These are phyloP conservation scores for Paedocypris sp. DNA, from an alignment of 2,113 vertebrate genomes.

Conservation along the genomic window DNA sequence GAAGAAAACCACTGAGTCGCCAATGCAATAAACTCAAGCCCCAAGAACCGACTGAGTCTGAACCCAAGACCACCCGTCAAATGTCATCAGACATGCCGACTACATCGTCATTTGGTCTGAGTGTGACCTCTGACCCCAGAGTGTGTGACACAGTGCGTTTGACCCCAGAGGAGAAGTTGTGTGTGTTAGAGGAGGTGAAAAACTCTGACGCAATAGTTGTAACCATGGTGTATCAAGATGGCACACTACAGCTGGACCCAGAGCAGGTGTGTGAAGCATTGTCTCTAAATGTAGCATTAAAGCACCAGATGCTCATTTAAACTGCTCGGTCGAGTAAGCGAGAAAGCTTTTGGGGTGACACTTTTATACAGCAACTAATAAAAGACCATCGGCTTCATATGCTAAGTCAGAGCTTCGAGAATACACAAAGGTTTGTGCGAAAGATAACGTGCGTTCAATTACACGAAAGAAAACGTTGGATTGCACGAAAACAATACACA, in stretches of 20 bases:
- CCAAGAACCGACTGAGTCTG: background rate
- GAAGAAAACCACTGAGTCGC: background rate
- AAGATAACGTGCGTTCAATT: no score
- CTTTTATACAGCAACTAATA: no score
- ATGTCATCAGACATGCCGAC: background rate
- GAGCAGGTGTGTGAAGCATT: conserved; percentile 58
- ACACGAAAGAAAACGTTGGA: no score
- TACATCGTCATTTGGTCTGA: no score
- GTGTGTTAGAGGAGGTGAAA: conserved; percentile 47
- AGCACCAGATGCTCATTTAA: background rate
- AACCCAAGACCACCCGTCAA: background rate
- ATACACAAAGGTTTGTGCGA: no score
- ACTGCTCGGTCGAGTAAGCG: no score
- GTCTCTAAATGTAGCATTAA: background rate
- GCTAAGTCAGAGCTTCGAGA: no score
- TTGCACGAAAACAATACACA: no score
- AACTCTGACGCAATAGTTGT: conserved; percentile 57
- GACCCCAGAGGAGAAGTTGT: conserved; percentile 48
- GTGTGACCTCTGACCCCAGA: conserved; percentile 49
- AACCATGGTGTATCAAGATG: conserved; percentile 72
- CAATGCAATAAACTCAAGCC: background rate
- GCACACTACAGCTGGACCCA: conserved; percentile 69
- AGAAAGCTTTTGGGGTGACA: no score
- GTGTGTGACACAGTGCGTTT: conserved; percentile 59
- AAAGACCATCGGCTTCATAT: no score